Evolutionary conservation across 2,888 invertebrate species (phyloP).

Genomic region (Colletes collaris): DNA sequence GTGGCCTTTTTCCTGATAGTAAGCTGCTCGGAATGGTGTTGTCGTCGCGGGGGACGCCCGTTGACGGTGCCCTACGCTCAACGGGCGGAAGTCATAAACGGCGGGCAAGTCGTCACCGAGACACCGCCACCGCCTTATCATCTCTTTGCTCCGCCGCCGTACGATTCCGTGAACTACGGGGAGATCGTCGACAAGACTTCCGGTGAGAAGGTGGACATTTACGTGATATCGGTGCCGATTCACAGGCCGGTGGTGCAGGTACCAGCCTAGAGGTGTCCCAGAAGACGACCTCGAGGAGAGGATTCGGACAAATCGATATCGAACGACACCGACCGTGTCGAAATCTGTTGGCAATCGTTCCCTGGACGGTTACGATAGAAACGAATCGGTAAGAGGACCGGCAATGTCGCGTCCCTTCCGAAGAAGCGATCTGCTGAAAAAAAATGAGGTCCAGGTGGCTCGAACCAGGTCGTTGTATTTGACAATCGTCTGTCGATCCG

Average conservation of each 20-base stretch:
- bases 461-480: slow-evolving; percentile 6
- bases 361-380: not conserved
- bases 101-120: slow-evolving; percentile 71
- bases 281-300: slow-evolving; percentile 33
- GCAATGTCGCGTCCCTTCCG: not conserved
- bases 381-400: not conserved
- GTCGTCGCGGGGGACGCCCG: slow-evolving; percentile 81
- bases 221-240: slow-evolving; percentile 83
- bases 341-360: slow-evolving; percentile 23
- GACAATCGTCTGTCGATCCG: slow-evolving; percentile 42
- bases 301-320: slow-evolving; percentile 27
- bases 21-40: slow-evolving; percentile 85
- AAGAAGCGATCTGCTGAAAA: not conserved
- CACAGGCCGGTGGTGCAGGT: slow-evolving; percentile 76
- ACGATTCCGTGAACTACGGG: slow-evolving; percentile 83
- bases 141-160: slow-evolving; percentile 85
- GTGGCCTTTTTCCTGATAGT: slow-evolving; percentile 85
- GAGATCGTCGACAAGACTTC: slow-evolving; percentile 82
- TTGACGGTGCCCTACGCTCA: slow-evolving; percentile 75
- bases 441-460: not conserved
- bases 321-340: slow-evolving; percentile 32
- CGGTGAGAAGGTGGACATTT: slow-evolving; percentile 82
- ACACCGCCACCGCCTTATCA: slow-evolving; percentile 85
- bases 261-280: slow-evolving; percentile 54
- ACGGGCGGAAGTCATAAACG: slow-evolving; percentile 65